Evolutionary conservation across 2,113 vertebrate genomes (phyloP).

Genomic region (Tyto alba): DNA sequence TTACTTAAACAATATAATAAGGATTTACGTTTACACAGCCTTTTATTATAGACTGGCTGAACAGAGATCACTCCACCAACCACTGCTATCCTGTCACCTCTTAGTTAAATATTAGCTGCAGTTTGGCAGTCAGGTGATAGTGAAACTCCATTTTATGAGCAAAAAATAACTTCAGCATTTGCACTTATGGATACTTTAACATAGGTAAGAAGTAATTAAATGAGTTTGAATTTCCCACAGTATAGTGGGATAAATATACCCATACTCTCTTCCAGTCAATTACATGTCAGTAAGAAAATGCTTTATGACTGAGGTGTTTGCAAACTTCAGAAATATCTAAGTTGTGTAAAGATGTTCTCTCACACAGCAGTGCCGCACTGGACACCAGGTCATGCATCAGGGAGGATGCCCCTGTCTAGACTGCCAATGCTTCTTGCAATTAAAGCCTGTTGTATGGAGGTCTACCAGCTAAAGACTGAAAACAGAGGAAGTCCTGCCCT

Average conservation of each 20-base stretch:
- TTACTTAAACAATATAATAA: slow-evolving; percentile 23
- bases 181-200: background rate
- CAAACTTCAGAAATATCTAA: background rate
- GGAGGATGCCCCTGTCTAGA: background rate
- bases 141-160: background rate
- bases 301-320: background rate
- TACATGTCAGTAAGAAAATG: background rate
- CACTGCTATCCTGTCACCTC: background rate
- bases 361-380: background rate
- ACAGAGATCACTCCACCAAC: background rate
- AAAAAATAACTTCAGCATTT: background rate
- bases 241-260: background rate
- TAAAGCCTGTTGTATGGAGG: background rate
- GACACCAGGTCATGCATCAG: background rate
- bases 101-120: background rate
- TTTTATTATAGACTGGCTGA: background rate
- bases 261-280: background rate
- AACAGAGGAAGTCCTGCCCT: background rate
- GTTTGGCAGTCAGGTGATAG: background rate
- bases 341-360: background rate
- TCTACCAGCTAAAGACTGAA: background rate
- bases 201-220: background rate
- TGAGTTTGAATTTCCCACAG: background rate
- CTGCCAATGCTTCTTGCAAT: background rate
- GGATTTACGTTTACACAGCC: slow-evolving; percentile 7